phyloP scores from a whole-genome alignment of 2,888 invertebrate species.

The Aspidiotus destructor region DNA sequence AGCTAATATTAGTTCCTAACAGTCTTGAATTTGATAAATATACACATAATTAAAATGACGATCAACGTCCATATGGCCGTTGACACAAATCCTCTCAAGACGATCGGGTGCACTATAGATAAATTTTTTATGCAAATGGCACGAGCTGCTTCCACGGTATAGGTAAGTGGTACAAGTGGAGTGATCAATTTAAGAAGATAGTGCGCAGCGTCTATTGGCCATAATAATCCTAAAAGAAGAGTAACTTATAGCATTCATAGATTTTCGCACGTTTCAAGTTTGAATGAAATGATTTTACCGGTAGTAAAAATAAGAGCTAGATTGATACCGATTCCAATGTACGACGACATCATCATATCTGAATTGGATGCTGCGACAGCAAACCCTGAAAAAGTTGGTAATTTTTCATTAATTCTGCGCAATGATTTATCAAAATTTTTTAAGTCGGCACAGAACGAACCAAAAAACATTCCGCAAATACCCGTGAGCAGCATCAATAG shows the following conservation, averaged over 20 bases:
- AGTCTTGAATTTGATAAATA: neutral
- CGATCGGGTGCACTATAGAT: slow-evolving; percentile 18
- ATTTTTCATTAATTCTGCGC: neutral
- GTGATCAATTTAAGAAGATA: neutral
- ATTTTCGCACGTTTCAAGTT: neutral
- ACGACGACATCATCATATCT: neutral
- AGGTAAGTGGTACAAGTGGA: slow-evolving; percentile 16
- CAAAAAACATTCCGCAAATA: neutral
- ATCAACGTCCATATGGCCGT: neutral
- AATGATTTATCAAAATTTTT: neutral
- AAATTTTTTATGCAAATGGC: slow-evolving; percentile 4
- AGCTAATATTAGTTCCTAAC: neutral
- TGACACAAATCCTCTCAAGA: slow-evolving; percentile 19
- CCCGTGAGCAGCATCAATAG: neutral
- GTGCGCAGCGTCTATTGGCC: slow-evolving; percentile 20
- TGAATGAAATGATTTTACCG: neutral
- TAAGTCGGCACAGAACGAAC: neutral
- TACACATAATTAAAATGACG: neutral
- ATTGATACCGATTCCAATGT: slow-evolving; percentile 3
- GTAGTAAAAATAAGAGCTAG: neutral
- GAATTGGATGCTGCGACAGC: neutral
- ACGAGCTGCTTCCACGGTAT: slow-evolving; percentile 9
- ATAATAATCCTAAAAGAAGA: slow-evolving; percentile 12
- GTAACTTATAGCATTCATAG: neutral
- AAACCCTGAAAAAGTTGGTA: slow-evolving; percentile 6